Evolutionary conservation across 2,888 invertebrate genomes (phyloP).

Genomic region (Synergus itoensis): DNA sequence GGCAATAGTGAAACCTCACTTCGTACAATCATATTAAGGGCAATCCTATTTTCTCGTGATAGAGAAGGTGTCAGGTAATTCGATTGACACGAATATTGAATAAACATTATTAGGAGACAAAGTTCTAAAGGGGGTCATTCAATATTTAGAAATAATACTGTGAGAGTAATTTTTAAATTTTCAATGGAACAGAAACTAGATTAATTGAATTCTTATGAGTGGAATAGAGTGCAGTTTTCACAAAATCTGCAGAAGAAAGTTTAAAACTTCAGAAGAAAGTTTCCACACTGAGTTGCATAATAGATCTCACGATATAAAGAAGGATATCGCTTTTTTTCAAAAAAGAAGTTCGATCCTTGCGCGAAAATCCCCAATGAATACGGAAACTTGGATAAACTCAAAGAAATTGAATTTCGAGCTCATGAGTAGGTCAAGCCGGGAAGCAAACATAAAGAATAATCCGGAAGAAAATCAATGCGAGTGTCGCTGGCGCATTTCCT

Average conservation of each 20-base stretch:
- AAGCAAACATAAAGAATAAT: slow-evolving; percentile 2
- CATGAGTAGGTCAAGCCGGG: slow-evolving; percentile 20
- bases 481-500: background rate
- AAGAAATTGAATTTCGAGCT: background rate
- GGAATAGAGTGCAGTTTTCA: too few relatives aligned
- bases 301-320: background rate
- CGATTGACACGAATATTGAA: background rate
- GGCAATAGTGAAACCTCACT: background rate
- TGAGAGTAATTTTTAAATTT: too few relatives aligned
- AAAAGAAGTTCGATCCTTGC: background rate
- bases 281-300: too few relatives aligned
- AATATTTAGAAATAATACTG: too few relatives aligned
- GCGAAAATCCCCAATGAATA: background rate
- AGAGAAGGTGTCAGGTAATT: background rate
- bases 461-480: slow-evolving; percentile 30
- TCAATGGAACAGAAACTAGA: too few relatives aligned
- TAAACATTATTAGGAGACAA: background rate
- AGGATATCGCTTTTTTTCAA: background rate
- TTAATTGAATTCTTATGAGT: too few relatives aligned
- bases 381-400: background rate
- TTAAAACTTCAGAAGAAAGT: too few relatives aligned
- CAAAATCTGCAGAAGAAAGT: too few relatives aligned
- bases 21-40: background rate
- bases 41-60: background rate
- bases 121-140: too few relatives aligned